These are phyloP conservation scores for Neogobius melanostomus DNA, from an alignment of 2,113 vertebrate genomes.

Conservation along the genomic window DNA sequence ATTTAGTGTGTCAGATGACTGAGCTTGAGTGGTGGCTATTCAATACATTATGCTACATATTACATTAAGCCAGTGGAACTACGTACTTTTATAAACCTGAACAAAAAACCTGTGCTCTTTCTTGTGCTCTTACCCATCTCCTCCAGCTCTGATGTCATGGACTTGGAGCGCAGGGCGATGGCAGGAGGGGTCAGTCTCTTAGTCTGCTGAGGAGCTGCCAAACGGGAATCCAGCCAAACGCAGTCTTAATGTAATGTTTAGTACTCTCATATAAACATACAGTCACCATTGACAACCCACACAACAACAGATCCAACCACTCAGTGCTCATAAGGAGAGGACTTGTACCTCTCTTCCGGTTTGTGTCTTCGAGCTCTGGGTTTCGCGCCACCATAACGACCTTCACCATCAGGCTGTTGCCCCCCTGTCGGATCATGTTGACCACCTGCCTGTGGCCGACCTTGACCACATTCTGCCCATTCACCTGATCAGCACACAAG, in stretches of 20 bases:
- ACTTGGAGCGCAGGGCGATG: slow-evolving; percentile 91
- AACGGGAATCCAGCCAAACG: slow-evolving; percentile 54
- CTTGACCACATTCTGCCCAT: slow-evolving; percentile 90
- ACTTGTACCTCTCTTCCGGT: slow-evolving; percentile 83
- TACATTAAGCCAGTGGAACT: no score
- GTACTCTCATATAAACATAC: slow-evolving; percentile 50
- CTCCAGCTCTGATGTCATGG: slow-evolving; percentile 94
- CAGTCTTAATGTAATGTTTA: slow-evolving; percentile 58
- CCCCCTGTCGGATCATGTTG: slow-evolving; percentile 92
- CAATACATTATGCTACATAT: neutral
- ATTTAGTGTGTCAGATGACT: neutral
- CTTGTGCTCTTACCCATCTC: slow-evolving; percentile 84
- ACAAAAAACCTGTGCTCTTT: slow-evolving; percentile 5
- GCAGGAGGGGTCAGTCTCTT: slow-evolving; percentile 89
- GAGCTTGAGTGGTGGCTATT: neutral
- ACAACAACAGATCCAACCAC: slow-evolving; percentile 45
- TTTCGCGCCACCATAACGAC: slow-evolving; percentile 93
- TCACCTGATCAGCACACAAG: slow-evolving; percentile 76
- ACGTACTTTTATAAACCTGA: no score
- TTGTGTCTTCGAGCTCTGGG: slow-evolving; percentile 88
- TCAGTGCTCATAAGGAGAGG: slow-evolving; percentile 32
- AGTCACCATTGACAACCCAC: slow-evolving; percentile 43
- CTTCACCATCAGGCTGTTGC: slow-evolving; percentile 92
- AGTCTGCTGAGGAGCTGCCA: slow-evolving; percentile 84
- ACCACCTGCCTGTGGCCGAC: slow-evolving; percentile 93